Evolutionary conservation across 92 coral and sea anemone genomes (phyloP).

Genomic region (Porites lobata): DNA sequence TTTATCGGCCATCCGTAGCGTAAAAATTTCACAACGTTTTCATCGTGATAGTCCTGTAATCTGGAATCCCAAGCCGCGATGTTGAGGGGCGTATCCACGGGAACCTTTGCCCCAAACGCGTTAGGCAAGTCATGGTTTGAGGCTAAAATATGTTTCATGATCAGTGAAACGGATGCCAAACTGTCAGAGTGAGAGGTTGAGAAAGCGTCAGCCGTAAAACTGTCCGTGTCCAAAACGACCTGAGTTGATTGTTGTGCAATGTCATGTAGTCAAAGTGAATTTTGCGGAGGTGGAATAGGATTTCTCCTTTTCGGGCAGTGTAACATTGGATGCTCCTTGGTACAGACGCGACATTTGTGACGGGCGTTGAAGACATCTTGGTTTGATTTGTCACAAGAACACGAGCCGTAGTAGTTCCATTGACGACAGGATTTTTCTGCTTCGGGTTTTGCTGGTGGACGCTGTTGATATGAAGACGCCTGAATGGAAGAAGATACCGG

Average conservation of each 20-base stretch:
- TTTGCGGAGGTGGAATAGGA: conserved; percentile 14
- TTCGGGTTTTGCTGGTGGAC: conserved; percentile 8
- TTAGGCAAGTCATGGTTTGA: conserved; percentile 25
- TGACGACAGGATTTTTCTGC: not conserved
- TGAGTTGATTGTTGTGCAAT: not conserved
- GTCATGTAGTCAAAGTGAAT: conserved; percentile 5
- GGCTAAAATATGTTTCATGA: conserved; percentile 24
- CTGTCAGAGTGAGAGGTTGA: not conserved
- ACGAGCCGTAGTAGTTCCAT: conserved; percentile 26
- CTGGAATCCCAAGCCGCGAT: conserved; percentile 5
- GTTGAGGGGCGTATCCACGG: conserved; percentile 9
- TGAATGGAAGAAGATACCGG: no score
- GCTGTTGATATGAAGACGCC: not conserved
- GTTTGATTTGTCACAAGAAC: conserved; percentile 24
- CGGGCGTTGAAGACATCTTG: not conserved
- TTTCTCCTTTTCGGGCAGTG: not conserved
- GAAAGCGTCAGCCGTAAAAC: not conserved
- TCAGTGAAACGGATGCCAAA: conserved; percentile 8
- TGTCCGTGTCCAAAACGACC: not conserved
- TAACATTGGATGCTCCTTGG: conserved; percentile 43
- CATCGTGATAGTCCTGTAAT: conserved; percentile 25
- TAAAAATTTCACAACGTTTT: not conserved
- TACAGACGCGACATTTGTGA: conserved; percentile 37
- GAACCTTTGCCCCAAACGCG: conserved; percentile 38
- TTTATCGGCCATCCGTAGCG: conserved; percentile 38